Evolutionary conservation across 2,113 vertebrate species (phyloP).

Genomic region (Petrocephalus zakoni): DNA sequence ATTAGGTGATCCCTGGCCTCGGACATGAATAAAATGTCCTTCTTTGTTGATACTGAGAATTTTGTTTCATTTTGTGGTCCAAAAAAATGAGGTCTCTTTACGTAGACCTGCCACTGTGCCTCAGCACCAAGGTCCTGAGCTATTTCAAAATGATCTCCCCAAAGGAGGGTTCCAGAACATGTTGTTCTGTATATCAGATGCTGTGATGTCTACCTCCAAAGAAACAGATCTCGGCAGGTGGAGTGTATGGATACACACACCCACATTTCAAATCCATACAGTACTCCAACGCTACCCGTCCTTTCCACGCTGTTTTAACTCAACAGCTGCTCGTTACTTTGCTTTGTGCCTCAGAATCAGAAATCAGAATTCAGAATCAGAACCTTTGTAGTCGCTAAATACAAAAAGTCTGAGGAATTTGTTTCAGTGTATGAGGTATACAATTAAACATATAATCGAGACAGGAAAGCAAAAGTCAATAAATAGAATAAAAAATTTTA

Average conservation of each 20-base stretch:
- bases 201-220: neutral
- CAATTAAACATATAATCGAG: neutral
- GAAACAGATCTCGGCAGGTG: neutral
- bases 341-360: neutral
- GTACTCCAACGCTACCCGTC: neutral
- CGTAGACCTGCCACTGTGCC: neutral
- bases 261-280: neutral
- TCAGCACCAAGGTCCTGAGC: neutral
- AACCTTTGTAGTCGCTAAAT: neutral
- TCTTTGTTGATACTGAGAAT: neutral
- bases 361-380: neutral
- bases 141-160: neutral
- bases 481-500: neutral
- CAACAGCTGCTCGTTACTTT: neutral
- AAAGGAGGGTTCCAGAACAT: neutral
- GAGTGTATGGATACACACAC: neutral
- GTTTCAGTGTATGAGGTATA: neutral
- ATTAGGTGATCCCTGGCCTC: neutral
- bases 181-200: neutral
- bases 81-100: neutral
- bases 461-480: neutral
- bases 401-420: neutral
- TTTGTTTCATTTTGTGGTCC: neutral
- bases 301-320: neutral
- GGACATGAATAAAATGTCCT: neutral